Base-by-base conservation (phyloP, 2,888 invertebrate genomes). In the Eupithecia inturbata region DNA sequence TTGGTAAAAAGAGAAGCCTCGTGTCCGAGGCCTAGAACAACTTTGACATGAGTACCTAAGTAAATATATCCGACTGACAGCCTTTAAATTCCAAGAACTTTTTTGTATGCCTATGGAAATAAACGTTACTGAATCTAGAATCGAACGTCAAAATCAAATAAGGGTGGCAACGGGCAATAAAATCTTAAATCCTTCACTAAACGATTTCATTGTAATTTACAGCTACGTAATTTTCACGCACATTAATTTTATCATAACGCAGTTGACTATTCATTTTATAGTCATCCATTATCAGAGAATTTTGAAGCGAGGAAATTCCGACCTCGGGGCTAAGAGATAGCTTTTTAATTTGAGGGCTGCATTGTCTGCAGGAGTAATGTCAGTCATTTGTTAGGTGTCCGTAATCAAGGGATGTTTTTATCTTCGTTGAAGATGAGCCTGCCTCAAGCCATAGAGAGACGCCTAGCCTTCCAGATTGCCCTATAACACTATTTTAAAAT, bases 341-440 rank as follows among this genome's bases (percentile, higher is more conserved):
- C 16, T 60, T 82, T 84, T 83, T 82, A 79, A 85, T 85, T 85
- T 78, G 81, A 69, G 76, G 72, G 79, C 67, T 77, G 75, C 74
- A 70, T 72, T 78, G 77, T 74, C 79, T 79, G 80, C 78, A 81
- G 85, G 88, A 88, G 80, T 86, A 84, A 89, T 89, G 83, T 77
- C 78, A 73, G 78, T 79, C 90, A 89, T 91, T 90, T 87, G 85
- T 91, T 88, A 83, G 81, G 78, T 79, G 77, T 81, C 70, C 80
- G 85, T 82, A 87, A 87, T 87, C 86, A 86, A 85, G 81, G 78
- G 83, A 85, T 84, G 81, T 85, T 86, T 87, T 87, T 86, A 85
- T 85, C 84, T 83, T 82, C 78, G 80, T 82, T 82, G 74, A 67
- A 77, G 71, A 74, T 73, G 71, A 62, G 57, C 70, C 71, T n/a